Percentiles rank a stretch among this genome's conserved stretches.
These are phyloP conservation scores for Alces alces DNA, from an alignment of 2,113 vertebrate genomes.

Conservation along the genomic window DNA sequence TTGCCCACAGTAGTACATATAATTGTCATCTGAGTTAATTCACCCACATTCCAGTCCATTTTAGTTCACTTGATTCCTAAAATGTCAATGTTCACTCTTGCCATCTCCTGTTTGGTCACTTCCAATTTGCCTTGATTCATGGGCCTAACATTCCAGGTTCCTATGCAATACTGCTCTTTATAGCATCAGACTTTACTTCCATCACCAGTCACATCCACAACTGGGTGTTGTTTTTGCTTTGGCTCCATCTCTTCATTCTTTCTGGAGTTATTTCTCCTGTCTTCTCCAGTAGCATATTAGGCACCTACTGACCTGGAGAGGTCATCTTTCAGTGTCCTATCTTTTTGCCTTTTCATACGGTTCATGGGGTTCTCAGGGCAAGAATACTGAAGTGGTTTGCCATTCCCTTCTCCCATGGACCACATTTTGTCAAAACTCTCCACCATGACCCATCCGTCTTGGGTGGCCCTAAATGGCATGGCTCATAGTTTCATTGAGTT, in stretches of 20 bases:
- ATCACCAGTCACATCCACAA: neutral
- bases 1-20: neutral
- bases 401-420: neutral
- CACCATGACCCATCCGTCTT: neutral
- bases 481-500: neutral
- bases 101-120: neutral
- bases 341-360: neutral
- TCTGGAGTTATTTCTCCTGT: neutral
- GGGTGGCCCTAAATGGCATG: neutral
- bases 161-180: neutral
- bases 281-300: neutral
- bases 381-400: neutral
- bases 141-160: neutral
- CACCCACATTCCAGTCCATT: neutral
- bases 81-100: neutral
- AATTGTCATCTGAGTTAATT: neutral
- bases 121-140: neutral
- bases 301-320: neutral
- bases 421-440: neutral
- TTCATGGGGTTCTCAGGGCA: neutral
- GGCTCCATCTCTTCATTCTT: neutral
- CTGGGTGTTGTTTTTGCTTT: neutral
- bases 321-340: neutral
- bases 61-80: neutral
- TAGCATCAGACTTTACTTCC: neutral